Base-by-base conservation (phyloP, 2,797 vertebrate genomes). In the Rhinatrema bivittatum region DNA sequence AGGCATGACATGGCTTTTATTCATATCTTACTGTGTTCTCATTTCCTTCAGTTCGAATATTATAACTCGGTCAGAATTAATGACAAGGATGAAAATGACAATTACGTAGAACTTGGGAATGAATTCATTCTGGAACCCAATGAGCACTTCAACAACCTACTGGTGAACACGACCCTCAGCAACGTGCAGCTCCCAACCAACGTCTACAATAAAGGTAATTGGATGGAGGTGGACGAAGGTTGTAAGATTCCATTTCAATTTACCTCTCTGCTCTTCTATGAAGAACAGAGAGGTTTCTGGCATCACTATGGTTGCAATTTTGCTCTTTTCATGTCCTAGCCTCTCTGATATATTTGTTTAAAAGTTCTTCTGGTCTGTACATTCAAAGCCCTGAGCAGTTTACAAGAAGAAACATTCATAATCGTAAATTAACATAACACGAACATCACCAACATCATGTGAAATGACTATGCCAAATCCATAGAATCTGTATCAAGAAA, bases 41-140 rank as follows among this genome's bases (percentile, higher is more conserved):
- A n/a, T n/a, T n/a, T n/a, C n/a, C n/a, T n/a, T n/a, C 53, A 99
- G 95, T 94, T 91, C 68, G 84, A 97, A 56, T 98, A 98, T 56
- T 97, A 76, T 63, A 98, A 98, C 65, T 90, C 95, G 2, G 56
- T 91, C 58, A 53, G 91, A 50, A 84, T 98, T 70, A 97, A 98
- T 12, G 78, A 74, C 7, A 75, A 76, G 56, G 86, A 94, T 17
- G 85, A 80, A 11, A 82, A 85, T 1, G 90, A 90, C 35, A 86
- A 90, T 39, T 67, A 82, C 0, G 35, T 92, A 48, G 85, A 87
- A 9, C 85, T 97, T 20, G 95, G 95, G 5, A 81, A 87, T 1
- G 87, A 94, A 38, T 94, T 98, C 12, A 30, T 87, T 20, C 76
- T 98, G 32, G 90, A 96, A 42, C 28, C 82, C 52, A 94, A 98